Conservation (phyloP, 2,888 invertebrate species). For the Clitarchus hookeri region DNA sequence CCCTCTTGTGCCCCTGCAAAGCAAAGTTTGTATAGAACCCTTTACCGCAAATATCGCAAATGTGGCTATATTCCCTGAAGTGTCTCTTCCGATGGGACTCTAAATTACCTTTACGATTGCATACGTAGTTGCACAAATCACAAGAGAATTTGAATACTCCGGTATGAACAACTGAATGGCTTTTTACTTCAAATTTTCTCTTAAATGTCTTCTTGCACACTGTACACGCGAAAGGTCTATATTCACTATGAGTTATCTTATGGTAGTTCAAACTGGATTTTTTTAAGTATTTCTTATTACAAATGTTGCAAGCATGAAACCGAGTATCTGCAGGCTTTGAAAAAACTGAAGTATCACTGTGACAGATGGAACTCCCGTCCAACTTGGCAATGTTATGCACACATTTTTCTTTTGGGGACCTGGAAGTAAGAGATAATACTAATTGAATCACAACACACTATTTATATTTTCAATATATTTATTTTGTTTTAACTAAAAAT, state of each 20-base stretch:
- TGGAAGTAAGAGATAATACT: constrained; percentile 30
- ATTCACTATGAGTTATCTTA: constrained; percentile 30
- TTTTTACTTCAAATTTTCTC: constrained; percentile 30
- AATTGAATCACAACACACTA: background rate
- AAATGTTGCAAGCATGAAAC: constrained; percentile 16
- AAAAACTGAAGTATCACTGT: background rate
- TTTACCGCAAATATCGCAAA: constrained; percentile 61
- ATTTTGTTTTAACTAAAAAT: background rate
- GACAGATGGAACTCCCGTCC: background rate
- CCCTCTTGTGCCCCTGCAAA: constrained; percentile 62
- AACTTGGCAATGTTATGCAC: background rate
- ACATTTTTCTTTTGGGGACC: constrained; percentile 21
- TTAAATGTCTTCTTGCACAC: constrained; percentile 49
- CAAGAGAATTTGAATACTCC: constrained; percentile 47
- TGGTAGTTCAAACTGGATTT: constrained; percentile 26
- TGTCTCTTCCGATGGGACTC: constrained; percentile 64
- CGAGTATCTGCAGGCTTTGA: background rate
- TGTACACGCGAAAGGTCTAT: constrained; percentile 31
- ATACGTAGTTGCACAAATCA: constrained; percentile 56
- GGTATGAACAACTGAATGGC: constrained; percentile 41
- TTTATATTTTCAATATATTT: background rate
- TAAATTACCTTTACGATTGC: constrained; percentile 51
- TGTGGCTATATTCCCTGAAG: constrained; percentile 60
- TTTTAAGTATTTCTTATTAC: background rate
- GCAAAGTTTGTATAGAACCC: constrained; percentile 60